These are phyloP conservation scores for Galaxias olidus DNA, from an alignment of 2,797 vertebrate species.

Conservation along the genomic window DNA sequence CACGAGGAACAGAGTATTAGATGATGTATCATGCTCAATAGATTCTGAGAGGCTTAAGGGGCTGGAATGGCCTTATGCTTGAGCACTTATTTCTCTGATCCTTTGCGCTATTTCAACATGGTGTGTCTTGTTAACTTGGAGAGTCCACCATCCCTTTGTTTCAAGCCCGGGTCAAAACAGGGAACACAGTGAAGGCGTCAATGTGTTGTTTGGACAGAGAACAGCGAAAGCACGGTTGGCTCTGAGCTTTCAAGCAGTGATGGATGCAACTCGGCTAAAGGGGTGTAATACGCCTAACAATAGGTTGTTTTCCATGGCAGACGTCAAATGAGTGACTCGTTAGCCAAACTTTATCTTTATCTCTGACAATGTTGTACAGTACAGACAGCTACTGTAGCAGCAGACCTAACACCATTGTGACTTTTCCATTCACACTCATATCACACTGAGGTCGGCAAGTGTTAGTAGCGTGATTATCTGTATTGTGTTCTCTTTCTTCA, in stretches of 20 bases:
- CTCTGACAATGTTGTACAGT: no score
- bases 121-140: slow-evolving; percentile 63
- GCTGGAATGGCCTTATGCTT: slow-evolving; percentile 63
- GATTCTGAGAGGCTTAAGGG: slow-evolving; percentile 73
- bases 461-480: no score
- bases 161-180: slow-evolving; percentile 33
- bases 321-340: slow-evolving; percentile 2
- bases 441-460: no score
- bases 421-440: no score
- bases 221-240: not conserved
- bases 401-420: no score
- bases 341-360: slow-evolving; percentile 20
- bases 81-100: slow-evolving; percentile 70
- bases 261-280: not conserved
- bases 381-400: no score
- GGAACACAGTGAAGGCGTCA: slow-evolving; percentile 25
- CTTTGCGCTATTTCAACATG: slow-evolving; percentile 58
- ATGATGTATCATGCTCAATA: slow-evolving; percentile 81
- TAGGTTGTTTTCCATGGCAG: not conserved
- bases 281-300: no score
- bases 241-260: not conserved
- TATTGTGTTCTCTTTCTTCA: slow-evolving; percentile 57
- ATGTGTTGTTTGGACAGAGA: slow-evolving; percentile 33
- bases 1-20: slow-evolving; percentile 72
- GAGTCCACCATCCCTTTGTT: slow-evolving; percentile 54